Base-by-base conservation (phyloP, 1,140 invertebrate genomes). In the Calycopis cecrops region DNA sequence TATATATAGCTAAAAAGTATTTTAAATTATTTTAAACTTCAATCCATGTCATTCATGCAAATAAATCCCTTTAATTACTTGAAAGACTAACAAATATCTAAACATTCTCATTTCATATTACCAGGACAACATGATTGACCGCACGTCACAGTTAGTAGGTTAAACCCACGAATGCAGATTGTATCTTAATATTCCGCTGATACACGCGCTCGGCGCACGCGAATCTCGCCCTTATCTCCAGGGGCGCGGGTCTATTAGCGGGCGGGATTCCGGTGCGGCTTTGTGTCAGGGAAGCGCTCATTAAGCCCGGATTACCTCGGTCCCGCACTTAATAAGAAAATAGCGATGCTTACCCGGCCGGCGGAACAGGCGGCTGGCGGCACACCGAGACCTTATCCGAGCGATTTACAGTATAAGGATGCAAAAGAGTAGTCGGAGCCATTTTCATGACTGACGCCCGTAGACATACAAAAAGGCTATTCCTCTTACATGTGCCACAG, bases 261-360 rank as follows among this genome's bases (percentile, higher is more conserved):
- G 57, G 57, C 52, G 53, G 48, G 47, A 53, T 48, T 35, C 47
- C 53, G 55, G 55, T 53, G 57, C 54, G 53, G 52, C 60, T 62
- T 62, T 69, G 57, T 58, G 50, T 65, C 63, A 38, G 53, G 67
- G 62, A 59, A 62, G 57, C 55, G 55, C 76, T 79, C 76, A 77
- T 79, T 79, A 79, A 70, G 69, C 63, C 48, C 55, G 62, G 69
- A 79, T 76, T 71, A 68, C 71, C 74, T 71, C 68, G 62, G 69
- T 67, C 61, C 60, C 42, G 62, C 63, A 59, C 64, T 68, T 72
- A 73, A 76, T 76, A 76, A 72, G 71, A 76, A 76, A 79, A 73
- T 72, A 65, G 68, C 68, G 63, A 71, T 59, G 68, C 63, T 60
- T 61, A 59, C 21, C 40, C 56, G 33, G 10, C 28, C 21, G 47